A percentile compares a stretch with the other conserved stretches of the same genome.
Evolutionary conservation across 1,140 invertebrate genomes (phyloP).

Genomic region (Holotrichia oblita): DNA sequence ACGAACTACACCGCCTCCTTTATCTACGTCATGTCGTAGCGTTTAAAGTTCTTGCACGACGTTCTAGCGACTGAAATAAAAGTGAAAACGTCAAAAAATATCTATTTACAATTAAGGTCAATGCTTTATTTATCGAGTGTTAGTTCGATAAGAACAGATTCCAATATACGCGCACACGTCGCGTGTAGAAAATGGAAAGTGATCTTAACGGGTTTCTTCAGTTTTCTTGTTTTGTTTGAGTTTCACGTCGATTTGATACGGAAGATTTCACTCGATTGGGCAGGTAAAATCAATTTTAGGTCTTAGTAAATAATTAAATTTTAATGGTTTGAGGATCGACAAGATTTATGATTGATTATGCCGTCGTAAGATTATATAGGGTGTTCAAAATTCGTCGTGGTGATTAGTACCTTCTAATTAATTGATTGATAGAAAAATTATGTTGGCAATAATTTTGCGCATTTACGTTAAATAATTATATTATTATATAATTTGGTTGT

Average conservation of each 20-base stretch:
- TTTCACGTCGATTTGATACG: background rate
- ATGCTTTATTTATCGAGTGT: background rate
- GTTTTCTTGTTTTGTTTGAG: slow-evolving; percentile 7
- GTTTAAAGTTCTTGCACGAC: background rate
- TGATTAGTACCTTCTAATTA: too few relatives aligned
- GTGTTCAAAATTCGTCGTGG: too few relatives aligned
- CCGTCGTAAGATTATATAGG: too few relatives aligned
- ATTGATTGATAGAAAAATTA: too few relatives aligned
- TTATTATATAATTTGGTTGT: too few relatives aligned
- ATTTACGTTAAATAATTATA: too few relatives aligned
- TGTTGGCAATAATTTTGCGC: too few relatives aligned
- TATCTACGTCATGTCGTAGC: background rate
- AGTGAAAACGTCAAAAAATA: slow-evolving; percentile 18
- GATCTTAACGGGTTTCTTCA: background rate
- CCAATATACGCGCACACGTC: background rate
- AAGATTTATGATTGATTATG: too few relatives aligned
- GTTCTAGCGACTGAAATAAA: background rate
- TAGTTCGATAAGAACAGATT: background rate
- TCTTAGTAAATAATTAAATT: too few relatives aligned
- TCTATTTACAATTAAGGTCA: background rate
- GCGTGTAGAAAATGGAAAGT: slow-evolving; percentile 3
- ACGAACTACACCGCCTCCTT: background rate
- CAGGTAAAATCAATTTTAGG: too few relatives aligned
- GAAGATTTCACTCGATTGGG: background rate
- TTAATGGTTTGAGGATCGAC: too few relatives aligned